Evolutionary conservation across 2,888 invertebrate genomes (phyloP).

Genomic region (Phalangium opilio): DNA sequence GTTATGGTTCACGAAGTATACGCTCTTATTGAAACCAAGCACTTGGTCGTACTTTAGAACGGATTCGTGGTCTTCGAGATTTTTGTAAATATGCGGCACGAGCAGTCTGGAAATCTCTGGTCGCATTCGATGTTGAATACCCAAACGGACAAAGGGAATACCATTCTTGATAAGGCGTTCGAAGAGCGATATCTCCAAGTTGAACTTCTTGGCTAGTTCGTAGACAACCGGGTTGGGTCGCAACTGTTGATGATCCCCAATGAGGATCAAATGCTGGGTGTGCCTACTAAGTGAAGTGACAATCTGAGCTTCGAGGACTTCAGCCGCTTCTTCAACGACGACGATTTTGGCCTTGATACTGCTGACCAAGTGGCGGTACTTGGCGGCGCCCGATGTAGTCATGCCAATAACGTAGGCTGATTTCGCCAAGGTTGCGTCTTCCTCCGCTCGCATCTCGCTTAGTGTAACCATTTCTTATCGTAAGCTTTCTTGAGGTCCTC

Average conservation of each 20-base stretch:
- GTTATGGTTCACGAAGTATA: no score
- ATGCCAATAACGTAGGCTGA: conserved; percentile 13
- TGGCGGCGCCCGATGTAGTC: conserved; percentile 28
- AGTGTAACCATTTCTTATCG: no score
- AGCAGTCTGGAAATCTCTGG: conserved; percentile 43
- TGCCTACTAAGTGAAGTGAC: conserved; percentile 28
- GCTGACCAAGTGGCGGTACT: conserved; percentile 17
- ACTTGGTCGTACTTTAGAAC: no score
- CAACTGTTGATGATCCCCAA: conserved; percentile 66
- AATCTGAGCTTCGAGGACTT: conserved; percentile 35
- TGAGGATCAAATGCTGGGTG: conserved; percentile 28
- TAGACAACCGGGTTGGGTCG: conserved; percentile 54
- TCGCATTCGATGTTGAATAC: conserved; percentile 61
- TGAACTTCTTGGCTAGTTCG: conserved; percentile 45
- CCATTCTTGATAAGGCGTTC: conserved; percentile 59
- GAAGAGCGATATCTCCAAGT: conserved; percentile 62
- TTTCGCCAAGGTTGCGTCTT: no score
- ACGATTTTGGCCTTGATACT: conserved; percentile 30
- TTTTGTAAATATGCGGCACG: no score
- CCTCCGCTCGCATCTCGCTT: no score
- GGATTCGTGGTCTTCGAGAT: no score
- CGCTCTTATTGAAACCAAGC: no score
- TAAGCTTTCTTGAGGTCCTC: no score
- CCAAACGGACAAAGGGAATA: conserved; percentile 42
- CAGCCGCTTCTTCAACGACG: conserved; percentile 36